Percentiles rank a stretch among this genome's conserved stretches.
Evolutionary conservation across 2,888 invertebrate species (phyloP).

Genomic region (Agriopis aurantiaria): DNA sequence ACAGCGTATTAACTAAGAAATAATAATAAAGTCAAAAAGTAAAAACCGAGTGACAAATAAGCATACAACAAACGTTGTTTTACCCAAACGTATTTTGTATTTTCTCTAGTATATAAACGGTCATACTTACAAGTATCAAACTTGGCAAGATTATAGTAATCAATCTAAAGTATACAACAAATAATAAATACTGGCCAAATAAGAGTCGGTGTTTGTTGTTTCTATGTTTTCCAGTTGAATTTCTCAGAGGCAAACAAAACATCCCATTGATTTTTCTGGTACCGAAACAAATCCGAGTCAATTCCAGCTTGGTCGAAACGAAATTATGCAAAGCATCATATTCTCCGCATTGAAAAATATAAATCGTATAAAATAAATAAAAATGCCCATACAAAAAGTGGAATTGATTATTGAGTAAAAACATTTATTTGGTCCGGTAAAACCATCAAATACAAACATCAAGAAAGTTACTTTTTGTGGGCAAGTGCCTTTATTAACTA

Average conservation of each 20-base stretch:
- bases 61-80: too few species aligned
- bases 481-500: too few species aligned
- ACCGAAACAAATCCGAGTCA: conserved; percentile 5
- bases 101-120: too few species aligned
- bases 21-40: too few species aligned
- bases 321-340: conserved; percentile 8
- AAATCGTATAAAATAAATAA: background rate
- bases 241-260: background rate
- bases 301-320: conserved; percentile 3
- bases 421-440: background rate
- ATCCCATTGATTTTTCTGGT: background rate
- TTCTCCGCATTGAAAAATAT: conserved; percentile 4
- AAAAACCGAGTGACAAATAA: too few species aligned
- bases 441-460: background rate
- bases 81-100: too few species aligned
- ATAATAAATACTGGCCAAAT: too few species aligned
- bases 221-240: background rate
- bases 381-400: background rate
- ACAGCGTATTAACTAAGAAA: too few species aligned
- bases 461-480: background rate
- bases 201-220: too few species aligned
- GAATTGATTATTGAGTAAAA: background rate
- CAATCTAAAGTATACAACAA: too few species aligned
- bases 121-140: too few species aligned
- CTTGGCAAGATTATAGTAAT: too few species aligned